Evolutionary conservation across 1,140 invertebrate species (phyloP).

Genomic region (Trichomalopsis sarcophagae): DNA sequence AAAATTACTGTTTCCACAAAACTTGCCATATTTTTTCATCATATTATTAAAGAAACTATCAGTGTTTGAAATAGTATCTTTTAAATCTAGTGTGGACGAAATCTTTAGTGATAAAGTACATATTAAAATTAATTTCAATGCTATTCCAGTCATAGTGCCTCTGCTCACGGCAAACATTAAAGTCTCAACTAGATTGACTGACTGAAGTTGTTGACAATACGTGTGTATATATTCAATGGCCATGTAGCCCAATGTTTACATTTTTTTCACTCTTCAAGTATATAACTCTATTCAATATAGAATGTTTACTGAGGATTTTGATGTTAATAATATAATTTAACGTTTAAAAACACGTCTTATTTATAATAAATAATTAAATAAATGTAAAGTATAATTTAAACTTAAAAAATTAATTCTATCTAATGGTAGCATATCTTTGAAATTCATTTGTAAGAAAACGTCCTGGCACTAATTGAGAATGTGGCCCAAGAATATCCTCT

Average conservation of each 20-base stretch:
- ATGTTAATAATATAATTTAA: not conserved
- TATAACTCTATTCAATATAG: not conserved
- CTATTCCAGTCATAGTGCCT: constrained; percentile 15
- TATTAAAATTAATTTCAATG: constrained; percentile 47
- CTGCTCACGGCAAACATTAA: constrained; percentile 4
- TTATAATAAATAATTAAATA: constrained; percentile 18
- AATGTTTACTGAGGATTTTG: not conserved
- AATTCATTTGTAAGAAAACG: constrained; percentile 89
- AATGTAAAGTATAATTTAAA: constrained; percentile 47
- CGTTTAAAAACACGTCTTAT: constrained; percentile 4
- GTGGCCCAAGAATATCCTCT: constrained; percentile 81
- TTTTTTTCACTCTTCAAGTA: constrained; percentile 22
- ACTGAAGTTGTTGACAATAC: not conserved
- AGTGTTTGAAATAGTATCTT: constrained; percentile 47
- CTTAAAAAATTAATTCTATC: constrained; percentile 72
- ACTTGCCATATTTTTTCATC: constrained; percentile 51
- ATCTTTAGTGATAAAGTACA: constrained; percentile 40
- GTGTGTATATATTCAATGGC: not conserved
- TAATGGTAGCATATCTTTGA: constrained; percentile 86
- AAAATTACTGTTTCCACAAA: not conserved
- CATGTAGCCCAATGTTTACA: constrained; percentile 53
- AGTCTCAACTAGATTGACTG: not conserved
- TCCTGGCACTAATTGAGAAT: constrained; percentile 83
- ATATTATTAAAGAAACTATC: constrained; percentile 53
- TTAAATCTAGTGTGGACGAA: constrained; percentile 9